phyloP scores from a whole-genome alignment of 2,113 vertebrate species.

The Scartelaos histophorus region DNA sequence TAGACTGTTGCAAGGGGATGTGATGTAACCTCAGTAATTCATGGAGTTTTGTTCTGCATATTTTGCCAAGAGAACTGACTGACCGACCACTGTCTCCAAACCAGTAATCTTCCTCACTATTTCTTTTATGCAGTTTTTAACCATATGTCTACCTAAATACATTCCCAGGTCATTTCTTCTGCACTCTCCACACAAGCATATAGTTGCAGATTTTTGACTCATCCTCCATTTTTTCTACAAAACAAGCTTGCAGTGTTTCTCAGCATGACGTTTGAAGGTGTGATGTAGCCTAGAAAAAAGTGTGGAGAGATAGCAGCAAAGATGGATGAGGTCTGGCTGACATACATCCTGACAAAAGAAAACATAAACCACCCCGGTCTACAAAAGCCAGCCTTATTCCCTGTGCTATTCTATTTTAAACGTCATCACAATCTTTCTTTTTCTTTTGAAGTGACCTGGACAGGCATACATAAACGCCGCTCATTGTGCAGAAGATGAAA shows the following conservation, averaged over 20 bases:
- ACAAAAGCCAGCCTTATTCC: slow-evolving; percentile 45
- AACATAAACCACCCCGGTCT: slow-evolving; percentile 58
- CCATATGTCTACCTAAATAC: background rate
- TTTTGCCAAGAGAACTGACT: background rate
- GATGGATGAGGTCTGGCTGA: slow-evolving; percentile 54
- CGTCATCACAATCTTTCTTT: slow-evolving; percentile 44
- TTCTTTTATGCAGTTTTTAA: background rate
- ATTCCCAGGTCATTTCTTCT: slow-evolving; percentile 2
- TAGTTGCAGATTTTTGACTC: slow-evolving; percentile 42
- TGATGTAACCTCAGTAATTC: background rate
- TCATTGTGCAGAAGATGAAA: slow-evolving; percentile 42
- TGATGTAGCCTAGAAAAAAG: slow-evolving; percentile 8
- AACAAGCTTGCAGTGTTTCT: slow-evolving; percentile 19
- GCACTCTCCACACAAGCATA: slow-evolving; percentile 67
- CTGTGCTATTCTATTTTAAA: slow-evolving; percentile 56
- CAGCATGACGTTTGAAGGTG: slow-evolving; percentile 6
- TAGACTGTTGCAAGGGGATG: background rate
- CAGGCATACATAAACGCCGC: slow-evolving; percentile 39
- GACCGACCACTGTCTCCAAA: background rate
- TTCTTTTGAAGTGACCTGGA: slow-evolving; percentile 31
- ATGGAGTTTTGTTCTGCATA: background rate
- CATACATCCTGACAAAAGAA: slow-evolving; percentile 65
- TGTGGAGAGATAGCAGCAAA: slow-evolving; percentile 37
- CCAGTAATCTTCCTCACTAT: background rate
- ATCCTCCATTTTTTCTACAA: slow-evolving; percentile 25